Conservation (phyloP, 2,888 invertebrate species). For the Rhagonycha fulva region DNA sequence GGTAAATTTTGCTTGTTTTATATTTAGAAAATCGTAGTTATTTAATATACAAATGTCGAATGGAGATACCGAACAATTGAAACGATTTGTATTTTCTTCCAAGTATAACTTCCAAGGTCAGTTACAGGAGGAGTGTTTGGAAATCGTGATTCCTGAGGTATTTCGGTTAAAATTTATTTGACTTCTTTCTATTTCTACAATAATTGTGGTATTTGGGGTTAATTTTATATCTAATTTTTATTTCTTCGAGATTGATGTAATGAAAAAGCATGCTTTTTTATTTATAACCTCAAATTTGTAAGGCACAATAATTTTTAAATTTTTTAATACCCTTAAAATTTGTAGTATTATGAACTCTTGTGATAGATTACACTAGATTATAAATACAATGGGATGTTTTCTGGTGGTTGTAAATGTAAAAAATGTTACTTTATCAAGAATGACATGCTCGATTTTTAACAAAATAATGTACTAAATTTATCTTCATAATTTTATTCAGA, state of each 20-base stretch:
- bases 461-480: too few species aligned
- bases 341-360: neutral
- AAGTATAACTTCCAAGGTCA: conserved; percentile 63
- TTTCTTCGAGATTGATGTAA: neutral
- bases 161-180: conserved; percentile 2
- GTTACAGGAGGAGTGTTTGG: conserved; percentile 71
- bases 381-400: neutral
- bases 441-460: too few species aligned
- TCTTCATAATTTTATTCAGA: too few species aligned
- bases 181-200: neutral
- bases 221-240: neutral
- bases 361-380: neutral
- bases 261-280: neutral
- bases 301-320: neutral
- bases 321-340: too few species aligned
- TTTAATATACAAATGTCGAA: conserved; percentile 60
- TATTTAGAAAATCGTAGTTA: neutral
- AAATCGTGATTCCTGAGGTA: conserved; percentile 82
- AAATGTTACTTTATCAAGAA: too few species aligned
- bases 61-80: conserved; percentile 70
- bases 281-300: neutral
- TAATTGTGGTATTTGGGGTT: neutral
- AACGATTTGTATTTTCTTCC: conserved; percentile 82
- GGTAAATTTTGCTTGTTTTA: neutral
- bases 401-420: too few species aligned